Base-by-base conservation (phyloP, 2,888 invertebrate species). In the Nomada lathburiana region DNA sequence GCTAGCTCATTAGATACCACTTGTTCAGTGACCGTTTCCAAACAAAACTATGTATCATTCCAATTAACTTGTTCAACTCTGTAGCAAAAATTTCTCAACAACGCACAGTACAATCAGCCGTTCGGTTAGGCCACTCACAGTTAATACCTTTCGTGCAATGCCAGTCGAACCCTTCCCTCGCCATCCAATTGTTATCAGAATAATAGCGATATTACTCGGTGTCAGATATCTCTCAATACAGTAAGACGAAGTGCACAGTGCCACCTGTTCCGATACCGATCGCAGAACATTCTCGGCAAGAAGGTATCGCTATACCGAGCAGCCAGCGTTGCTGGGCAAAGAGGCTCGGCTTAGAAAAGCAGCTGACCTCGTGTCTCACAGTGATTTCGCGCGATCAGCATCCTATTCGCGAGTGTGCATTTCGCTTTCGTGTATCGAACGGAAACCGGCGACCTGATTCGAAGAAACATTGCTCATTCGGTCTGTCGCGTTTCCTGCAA, bases 311-410 rank as follows among this genome's bases (percentile, higher is more conserved):
- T 73, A 79, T 59, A 65, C 52, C 23, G n/a, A 23, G 55, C 26
- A 64, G 52, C 62, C 64, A 52, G 20, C n/a, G 62, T 63, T 26
- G n/a, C 42, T 20, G 47, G 75, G 71, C 71, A 71, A 72, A 60
- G 16, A 44, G 76, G 74, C 77, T 83, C 83, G 65, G 77, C 78
- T 87, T 83, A 77, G 73, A 57, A 74, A 83, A 85, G 71, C 64
- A 70, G 83, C 76, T 83, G 78, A 79, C 64, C 76, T 42, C 70
- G 76, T 72, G 60, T 70, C 74, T 80, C 63, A 47, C 62, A 47
- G 20, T 26, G 23, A 60, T 79, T 65, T 70, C 65, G 44, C 60
- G 44, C 7, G 9, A 68, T 76, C 85, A 79, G 74, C 78, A 62
- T 52, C 60, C 69, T 57, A 29, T 42, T 64, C 59, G 68, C 64